These are phyloP conservation scores for Labeo rohita DNA, from an alignment of 2,113 vertebrate genomes.

Conservation along the genomic window DNA sequence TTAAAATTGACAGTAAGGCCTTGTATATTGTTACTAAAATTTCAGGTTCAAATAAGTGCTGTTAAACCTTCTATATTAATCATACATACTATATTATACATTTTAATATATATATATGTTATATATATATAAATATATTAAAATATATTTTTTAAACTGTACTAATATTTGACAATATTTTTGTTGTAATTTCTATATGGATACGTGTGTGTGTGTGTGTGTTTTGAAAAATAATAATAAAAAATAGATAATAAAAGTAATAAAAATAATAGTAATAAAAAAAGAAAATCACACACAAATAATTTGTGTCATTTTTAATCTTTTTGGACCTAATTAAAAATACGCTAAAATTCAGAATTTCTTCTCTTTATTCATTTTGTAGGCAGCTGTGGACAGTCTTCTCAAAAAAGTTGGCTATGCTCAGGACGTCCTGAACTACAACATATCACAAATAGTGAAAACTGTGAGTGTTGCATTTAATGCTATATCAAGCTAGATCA, in stretches of 20 bases:
- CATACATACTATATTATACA: too few relatives aligned
- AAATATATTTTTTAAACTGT: too few relatives aligned
- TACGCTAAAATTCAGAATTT: neutral
- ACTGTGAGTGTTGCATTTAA: slow-evolving; percentile 73
- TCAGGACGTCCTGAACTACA: slow-evolving; percentile 73
- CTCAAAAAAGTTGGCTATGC: slow-evolving; percentile 62
- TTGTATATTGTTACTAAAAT: neutral
- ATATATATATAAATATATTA: too few relatives aligned
- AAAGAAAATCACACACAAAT: too few relatives aligned
- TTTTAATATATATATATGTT: too few relatives aligned
- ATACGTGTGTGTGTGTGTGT: too few relatives aligned
- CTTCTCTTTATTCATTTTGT: slow-evolving; percentile 39
- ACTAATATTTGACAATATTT: too few relatives aligned
- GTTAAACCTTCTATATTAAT: too few relatives aligned
- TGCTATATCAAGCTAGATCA: slow-evolving; percentile 53
- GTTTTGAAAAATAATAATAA: too few relatives aligned
- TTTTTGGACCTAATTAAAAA: neutral
- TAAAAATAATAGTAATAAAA: too few relatives aligned
- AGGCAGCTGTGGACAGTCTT: slow-evolving; percentile 64
- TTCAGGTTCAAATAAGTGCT: neutral
- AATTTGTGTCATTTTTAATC: neutral
- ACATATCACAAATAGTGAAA: slow-evolving; percentile 69
- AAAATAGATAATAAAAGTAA: too few relatives aligned
- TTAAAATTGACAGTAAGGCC: neutral
- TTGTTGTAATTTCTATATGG: too few relatives aligned